Evolutionary conservation across 2,888 invertebrate genomes (phyloP).

Genomic region (Apotomis betuletana): DNA sequence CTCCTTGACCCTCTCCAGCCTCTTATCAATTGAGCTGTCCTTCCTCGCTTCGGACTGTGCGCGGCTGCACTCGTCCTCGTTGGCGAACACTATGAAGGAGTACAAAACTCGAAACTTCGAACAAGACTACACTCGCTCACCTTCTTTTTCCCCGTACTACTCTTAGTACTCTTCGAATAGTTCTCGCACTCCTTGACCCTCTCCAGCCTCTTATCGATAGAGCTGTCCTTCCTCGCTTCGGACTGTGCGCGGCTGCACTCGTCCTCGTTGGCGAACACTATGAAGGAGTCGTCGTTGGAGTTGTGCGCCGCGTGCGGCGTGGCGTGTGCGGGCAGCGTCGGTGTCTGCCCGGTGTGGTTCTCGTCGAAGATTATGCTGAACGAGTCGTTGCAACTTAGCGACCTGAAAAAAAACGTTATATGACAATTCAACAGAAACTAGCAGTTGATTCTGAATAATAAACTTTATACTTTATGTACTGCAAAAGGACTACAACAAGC

Average conservation of each 20-base stretch:
- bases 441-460: no score
- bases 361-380: constrained; percentile 76
- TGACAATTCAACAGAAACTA: no score
- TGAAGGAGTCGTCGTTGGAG: constrained; percentile 61
- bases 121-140: constrained; percentile 53
- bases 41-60: no score
- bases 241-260: constrained; percentile 47
- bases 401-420: constrained; percentile 52
- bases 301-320: constrained; percentile 6
- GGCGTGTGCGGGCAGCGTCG: constrained; percentile 20
- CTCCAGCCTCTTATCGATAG: constrained; percentile 64
- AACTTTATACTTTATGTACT: no score
- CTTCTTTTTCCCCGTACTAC: constrained; percentile 62
- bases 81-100: no score
- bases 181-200: constrained; percentile 65
- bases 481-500: no score
- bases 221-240: constrained; percentile 53
- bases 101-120: no score
- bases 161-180: constrained; percentile 59
- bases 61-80: no score
- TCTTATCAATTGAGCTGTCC: no score
- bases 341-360: constrained; percentile 45
- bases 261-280: constrained; percentile 65
- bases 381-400: constrained; percentile 77
- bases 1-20: no score